These are phyloP conservation scores for Sericinus montela DNA, from an alignment of 2,888 invertebrate species.

Conservation along the genomic window DNA sequence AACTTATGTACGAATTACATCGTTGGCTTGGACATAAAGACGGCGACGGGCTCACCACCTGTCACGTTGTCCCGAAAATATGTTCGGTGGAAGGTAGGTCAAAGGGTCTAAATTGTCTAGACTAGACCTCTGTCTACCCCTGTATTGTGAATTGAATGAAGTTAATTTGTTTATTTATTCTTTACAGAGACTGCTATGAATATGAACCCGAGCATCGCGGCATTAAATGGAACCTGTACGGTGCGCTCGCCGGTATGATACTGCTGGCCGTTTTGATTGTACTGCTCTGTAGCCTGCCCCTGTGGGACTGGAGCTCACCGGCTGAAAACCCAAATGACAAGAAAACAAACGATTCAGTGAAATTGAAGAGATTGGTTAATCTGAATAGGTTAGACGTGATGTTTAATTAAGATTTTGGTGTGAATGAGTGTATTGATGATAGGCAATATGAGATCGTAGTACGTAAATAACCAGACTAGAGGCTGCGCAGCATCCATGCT, in stretches of 20 bases:
- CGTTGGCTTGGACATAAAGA: too few relatives aligned
- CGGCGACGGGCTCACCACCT: too few relatives aligned
- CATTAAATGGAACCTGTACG: conserved; percentile 7
- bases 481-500: too few relatives aligned
- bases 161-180: neutral
- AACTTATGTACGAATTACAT: too few relatives aligned
- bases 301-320: neutral
- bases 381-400: neutral
- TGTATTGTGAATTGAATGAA: too few relatives aligned
- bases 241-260: conserved; percentile 5
- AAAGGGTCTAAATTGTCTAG: too few relatives aligned
- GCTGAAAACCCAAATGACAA: neutral
- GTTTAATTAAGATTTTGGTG: neutral
- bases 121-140: too few relatives aligned
- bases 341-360: neutral
- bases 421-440: too few relatives aligned
- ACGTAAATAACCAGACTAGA: too few relatives aligned
- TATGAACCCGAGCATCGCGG: neutral
- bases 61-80: too few relatives aligned
- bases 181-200: neutral
- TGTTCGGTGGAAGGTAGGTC: too few relatives aligned
- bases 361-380: conserved; percentile 1
- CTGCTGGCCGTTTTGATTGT: conserved; percentile 6
- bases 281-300: conserved; percentile 8
- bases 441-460: too few relatives aligned